Conservation (phyloP, 2,888 invertebrate genomes). For the Calliopum simillimum region DNA sequence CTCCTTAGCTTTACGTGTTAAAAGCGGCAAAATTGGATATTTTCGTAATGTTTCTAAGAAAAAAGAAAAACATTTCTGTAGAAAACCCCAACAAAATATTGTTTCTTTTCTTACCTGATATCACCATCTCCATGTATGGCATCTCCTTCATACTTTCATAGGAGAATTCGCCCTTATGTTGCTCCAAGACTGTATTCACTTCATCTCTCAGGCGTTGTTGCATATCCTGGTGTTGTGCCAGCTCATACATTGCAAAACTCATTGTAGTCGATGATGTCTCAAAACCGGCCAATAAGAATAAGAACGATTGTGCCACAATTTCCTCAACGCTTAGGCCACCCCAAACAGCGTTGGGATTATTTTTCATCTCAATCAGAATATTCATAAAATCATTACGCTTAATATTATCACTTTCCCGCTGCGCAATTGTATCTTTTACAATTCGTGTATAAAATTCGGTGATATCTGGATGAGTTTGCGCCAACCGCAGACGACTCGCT, state of each 20-base stretch:
- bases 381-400: constrained; percentile 69
- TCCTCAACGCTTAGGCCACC: constrained; percentile 65
- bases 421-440: constrained; percentile 62
- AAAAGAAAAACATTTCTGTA: constrained; percentile 53
- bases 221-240: constrained; percentile 52
- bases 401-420: constrained; percentile 60
- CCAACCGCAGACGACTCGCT: constrained; percentile 45
- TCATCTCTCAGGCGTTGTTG: constrained; percentile 51
- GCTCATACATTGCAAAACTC: constrained; percentile 61
- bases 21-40: constrained; percentile 69
- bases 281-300: constrained; percentile 70
- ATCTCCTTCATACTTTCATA: constrained; percentile 53
- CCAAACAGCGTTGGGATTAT: constrained; percentile 40
- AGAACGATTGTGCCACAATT: constrained; percentile 69
- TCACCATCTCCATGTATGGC: constrained; percentile 50
- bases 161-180: constrained; percentile 47
- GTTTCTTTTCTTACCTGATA: constrained; percentile 52
- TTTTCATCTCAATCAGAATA: constrained; percentile 66
- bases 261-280: constrained; percentile 69
- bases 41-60: constrained; percentile 68
- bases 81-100: no score
- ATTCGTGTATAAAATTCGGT: constrained; percentile 58
- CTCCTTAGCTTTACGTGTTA: constrained; percentile 69
- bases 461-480: constrained; percentile 47
- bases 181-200: constrained; percentile 45